Evolutionary conservation across 2,797 vertebrate genomes (phyloP), one percentile per base, ranked within the genome.

Genomic region (Bradypodion pumilum): DNA sequence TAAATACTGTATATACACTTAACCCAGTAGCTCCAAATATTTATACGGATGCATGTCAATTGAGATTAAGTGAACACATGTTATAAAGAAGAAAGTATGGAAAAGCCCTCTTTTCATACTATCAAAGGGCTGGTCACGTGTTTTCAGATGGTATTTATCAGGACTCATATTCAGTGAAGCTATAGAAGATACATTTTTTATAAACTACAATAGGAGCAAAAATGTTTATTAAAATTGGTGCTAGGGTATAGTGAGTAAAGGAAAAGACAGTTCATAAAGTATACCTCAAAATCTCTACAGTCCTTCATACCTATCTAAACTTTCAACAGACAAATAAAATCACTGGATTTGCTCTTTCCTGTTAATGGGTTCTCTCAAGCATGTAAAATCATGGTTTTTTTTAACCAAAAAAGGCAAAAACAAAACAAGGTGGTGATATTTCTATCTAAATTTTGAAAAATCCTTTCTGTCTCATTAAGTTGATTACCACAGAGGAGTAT

Each of bases 81-180:
- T 92, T 90, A 91, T 85, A 83, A 88, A 88, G 88, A 90, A 91
- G 49, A 29, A 93, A 92, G 82, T 85, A 93, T 89, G 90, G 87
- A 87, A 88, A 89, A 94, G 93, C 92, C 81, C 91, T 80, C 77
- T 85, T 93, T 94, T 91, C 80, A 92, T 89, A 85, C 91, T 93
- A 95, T 92, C 88, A 92, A 93, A 95, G 86, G 81, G 81, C 46
- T 93, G 93, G 90, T 93, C 94, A 93, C 92, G 94, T 92, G 93
- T 93, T 94, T 86, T 87, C 87, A 91, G 90, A 89, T 91, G 86
- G 91, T 88, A 89, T 92, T 94, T 90, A 93, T 92, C 87, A 90
- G 29, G 62, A 91, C 92, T 81, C 75, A 78, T 87, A 89, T 88
- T 92, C 91, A 91, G 83, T 37, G 78, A 87, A 93, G 87, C 70